phyloP scores from a whole-genome alignment of 2,888 invertebrate genomes.

The Epirrita christyi region DNA sequence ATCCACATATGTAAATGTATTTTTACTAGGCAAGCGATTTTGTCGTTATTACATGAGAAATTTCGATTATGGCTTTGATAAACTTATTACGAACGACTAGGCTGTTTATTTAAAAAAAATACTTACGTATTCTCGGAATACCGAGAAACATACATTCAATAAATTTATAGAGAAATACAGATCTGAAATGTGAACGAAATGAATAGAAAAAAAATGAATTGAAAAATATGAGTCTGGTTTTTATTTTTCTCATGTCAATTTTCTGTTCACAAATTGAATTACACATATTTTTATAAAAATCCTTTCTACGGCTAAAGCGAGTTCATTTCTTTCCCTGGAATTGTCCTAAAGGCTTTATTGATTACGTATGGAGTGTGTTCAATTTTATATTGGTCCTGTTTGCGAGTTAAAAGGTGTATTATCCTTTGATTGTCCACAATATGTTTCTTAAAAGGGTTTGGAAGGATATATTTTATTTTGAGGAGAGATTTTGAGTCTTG shows the following conservation, averaged over 20 bases:
- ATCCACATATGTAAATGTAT: slow-evolving; percentile 63
- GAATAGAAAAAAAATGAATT: too few relatives aligned
- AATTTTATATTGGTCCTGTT: slow-evolving; percentile 57
- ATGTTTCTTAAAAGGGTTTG: background rate
- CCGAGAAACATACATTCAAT: too few relatives aligned
- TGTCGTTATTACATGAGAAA: slow-evolving; percentile 24
- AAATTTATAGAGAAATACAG: background rate
- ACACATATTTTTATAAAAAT: slow-evolving; percentile 10
- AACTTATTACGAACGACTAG: too few relatives aligned
- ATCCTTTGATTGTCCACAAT: background rate
- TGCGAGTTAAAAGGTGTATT: slow-evolving; percentile 54
- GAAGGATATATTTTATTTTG: background rate
- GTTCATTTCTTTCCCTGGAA: slow-evolving; percentile 31
- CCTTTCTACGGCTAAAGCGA: slow-evolving; percentile 6
- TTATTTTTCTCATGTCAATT: background rate
- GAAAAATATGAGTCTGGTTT: background rate
- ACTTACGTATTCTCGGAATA: too few relatives aligned
- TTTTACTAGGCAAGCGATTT: slow-evolving; percentile 45
- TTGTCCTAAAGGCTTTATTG: slow-evolving; percentile 48
- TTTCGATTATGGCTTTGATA: slow-evolving; percentile 4
- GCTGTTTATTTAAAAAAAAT: too few relatives aligned
- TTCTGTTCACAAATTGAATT: background rate
- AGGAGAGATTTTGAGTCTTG: too few relatives aligned
- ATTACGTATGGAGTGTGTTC: slow-evolving; percentile 52
- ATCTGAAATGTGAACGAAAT: background rate